Evolutionary conservation across 2,888 invertebrate genomes (phyloP).

Genomic region (Protophormia terraenovae): DNA sequence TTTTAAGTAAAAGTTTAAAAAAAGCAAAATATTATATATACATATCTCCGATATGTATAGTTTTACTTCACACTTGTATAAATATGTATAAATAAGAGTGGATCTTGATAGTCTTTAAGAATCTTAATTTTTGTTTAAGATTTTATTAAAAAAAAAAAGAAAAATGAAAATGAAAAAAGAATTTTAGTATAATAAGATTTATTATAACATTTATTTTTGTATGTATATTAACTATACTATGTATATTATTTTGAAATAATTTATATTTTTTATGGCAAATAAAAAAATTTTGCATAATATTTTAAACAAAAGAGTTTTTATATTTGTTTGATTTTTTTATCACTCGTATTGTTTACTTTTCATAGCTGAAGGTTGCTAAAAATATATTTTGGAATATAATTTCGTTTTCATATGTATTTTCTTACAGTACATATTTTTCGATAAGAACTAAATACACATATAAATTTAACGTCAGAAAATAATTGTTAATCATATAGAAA

Average conservation of each 20-base stretch:
- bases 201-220: background rate
- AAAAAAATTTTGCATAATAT: background rate
- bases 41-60: no score
- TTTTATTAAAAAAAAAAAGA: background rate
- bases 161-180: background rate
- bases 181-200: background rate
- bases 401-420: no score
- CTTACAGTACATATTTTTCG: background rate
- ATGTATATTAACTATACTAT: background rate
- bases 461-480: background rate
- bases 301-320: background rate
- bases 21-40: background rate
- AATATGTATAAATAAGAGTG: background rate
- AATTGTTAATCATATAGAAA: no score
- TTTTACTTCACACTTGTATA: no score
- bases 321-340: background rate
- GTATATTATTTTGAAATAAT: no score
- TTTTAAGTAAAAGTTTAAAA: background rate
- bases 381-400: background rate
- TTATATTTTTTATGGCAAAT: background rate
- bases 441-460: background rate
- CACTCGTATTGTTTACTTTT: background rate
- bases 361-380: background rate
- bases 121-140: constrained; percentile 34
- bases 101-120: background rate